These are phyloP conservation scores for Tolmerus cingulatus DNA, from an alignment of 2,888 invertebrate species.

Conservation along the genomic window DNA sequence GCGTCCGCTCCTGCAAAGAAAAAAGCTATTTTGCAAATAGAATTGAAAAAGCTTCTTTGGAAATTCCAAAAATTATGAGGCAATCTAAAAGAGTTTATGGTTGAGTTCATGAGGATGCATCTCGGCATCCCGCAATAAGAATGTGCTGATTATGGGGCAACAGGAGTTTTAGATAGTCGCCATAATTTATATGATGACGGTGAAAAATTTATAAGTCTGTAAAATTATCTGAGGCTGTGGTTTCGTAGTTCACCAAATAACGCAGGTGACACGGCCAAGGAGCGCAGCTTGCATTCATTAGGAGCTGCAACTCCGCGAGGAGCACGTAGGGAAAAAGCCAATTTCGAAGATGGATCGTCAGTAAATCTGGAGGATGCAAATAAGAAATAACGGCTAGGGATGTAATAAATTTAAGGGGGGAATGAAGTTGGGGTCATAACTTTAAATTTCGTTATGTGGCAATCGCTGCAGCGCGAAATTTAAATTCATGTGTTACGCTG, in stretches of 20 bases:
- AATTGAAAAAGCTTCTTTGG: background rate
- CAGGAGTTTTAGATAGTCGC: background rate
- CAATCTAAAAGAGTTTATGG: background rate
- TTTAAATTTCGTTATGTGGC: background rate
- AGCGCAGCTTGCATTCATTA: background rate
- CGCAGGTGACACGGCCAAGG: background rate
- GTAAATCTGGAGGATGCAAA: background rate
- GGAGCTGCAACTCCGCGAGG: background rate
- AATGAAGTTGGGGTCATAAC: background rate
- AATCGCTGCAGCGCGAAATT: background rate
- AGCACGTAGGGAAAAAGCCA: background rate
- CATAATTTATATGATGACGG: background rate
- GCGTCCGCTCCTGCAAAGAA: background rate
- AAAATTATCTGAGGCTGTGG: background rate
- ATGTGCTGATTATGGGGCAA: background rate
- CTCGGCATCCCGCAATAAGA: background rate
- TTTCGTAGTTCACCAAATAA: background rate
- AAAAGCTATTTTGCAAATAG: background rate
- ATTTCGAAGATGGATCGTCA: background rate
- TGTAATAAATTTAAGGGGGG: background rate
- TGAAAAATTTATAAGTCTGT: background rate
- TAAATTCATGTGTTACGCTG: conserved; percentile 19
- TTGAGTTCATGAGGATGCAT: background rate
- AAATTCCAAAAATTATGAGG: background rate
- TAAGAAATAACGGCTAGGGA: background rate